Evolutionary conservation across 2,797 vertebrate genomes (phyloP).

Genomic region (Phoxinus dragarum): DNA sequence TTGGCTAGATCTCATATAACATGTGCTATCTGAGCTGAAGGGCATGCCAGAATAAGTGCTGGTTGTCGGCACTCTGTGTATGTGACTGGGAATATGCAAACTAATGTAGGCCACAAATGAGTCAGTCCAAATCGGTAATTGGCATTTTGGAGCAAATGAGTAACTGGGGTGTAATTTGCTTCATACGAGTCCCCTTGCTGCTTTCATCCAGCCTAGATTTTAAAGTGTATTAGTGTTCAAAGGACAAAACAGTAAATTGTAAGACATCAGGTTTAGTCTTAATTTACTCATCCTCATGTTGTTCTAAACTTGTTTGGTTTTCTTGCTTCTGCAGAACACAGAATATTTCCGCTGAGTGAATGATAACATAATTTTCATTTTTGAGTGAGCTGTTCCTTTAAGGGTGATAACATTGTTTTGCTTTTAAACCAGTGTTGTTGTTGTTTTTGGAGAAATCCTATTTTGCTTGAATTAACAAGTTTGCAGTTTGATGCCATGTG

Average conservation of each 20-base stretch:
- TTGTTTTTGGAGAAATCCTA: not conserved
- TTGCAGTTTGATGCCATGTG: not conserved
- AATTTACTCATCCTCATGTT: not conserved
- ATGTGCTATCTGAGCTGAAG: slow-evolving; percentile 40
- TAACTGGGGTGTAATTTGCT: slow-evolving; percentile 27
- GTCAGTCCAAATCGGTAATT: slow-evolving; percentile 38
- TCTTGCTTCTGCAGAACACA: not conserved
- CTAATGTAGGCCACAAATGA: slow-evolving; percentile 40
- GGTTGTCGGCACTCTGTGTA: slow-evolving; percentile 19
- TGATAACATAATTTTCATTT: not conserved
- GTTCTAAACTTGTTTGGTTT: not conserved
- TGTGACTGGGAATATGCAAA: slow-evolving; percentile 45
- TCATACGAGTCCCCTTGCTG: not conserved
- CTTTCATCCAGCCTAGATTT: not conserved
- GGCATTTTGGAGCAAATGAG: slow-evolving; percentile 38
- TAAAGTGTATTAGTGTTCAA: not conserved
- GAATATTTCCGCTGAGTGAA: not conserved
- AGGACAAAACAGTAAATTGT: slow-evolving; percentile 3
- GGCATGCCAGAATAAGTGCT: slow-evolving; percentile 42
- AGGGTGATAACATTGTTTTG: not conserved
- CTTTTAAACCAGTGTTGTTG: not conserved
- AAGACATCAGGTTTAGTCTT: slow-evolving; percentile 8
- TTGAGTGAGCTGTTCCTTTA: not conserved
- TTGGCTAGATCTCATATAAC: slow-evolving; percentile 39
- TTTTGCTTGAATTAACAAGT: not conserved